Base-by-base conservation (phyloP, 2,113 vertebrate species). In the Rhabdomys dilectus region DNA sequence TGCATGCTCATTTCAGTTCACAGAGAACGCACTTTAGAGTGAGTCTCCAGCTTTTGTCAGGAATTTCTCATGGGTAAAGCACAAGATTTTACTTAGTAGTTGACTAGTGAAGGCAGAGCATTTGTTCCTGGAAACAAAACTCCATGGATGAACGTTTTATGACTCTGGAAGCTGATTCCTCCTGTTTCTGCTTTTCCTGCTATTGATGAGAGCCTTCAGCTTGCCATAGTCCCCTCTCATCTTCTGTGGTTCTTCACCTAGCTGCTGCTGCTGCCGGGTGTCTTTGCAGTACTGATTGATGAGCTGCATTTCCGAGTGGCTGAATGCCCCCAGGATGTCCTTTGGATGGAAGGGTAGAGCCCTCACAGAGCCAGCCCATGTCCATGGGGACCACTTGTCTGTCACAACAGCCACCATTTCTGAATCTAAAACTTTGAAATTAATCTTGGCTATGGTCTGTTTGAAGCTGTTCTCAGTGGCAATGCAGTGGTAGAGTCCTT, bases 201-300 rank as follows among this genome's bases (percentile, higher is more conserved):
- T 99, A 80, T 99, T 99, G 97, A 99, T 98, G 96, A 99, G 99
- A 5, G 99, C 99, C 98, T 99, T 99, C 75, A 99, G 98, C 94
- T 99, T 99, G 96, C 99, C 99, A 88, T 99, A 98, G 98, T 99
- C 99, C 21, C 99, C 99, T 97, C 99, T 98, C 91, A 99, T 98
- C 96, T 98, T 99, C 31, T 98, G 90, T 62, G 98, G 8, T 88
- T 99, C 97, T 96, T 99, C 98, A 53, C 98, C 98, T 56, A 99
- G 99, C 60, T 98, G 99, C 64, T 98, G 98, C 2, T 99, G 98
- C 98, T 99, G 99, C 95, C 99, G 99, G 66, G 99, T 99, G 98
- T 99, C 99, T 94, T 99, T 99, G 98, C 99, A 99, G 98, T 99
- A 99, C 86, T 99, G 99, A 82, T 99, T 99, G 36, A 99, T 99